Conservation (phyloP, 2,113 vertebrate species). For the Morone saxatilis region DNA sequence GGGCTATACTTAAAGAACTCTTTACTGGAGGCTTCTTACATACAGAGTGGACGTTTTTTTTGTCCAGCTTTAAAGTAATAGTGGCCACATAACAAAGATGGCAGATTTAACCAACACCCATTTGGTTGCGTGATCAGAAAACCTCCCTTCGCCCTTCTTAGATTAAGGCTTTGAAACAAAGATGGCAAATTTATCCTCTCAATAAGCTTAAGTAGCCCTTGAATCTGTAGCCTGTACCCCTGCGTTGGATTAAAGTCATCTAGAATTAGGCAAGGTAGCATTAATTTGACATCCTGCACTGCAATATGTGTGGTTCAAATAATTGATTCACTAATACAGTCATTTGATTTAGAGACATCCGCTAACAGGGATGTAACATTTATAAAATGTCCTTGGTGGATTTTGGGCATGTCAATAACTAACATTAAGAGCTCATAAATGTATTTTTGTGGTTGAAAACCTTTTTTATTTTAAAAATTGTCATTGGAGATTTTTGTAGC, state of each 20-base stretch:
- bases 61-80: not conserved
- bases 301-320: not conserved
- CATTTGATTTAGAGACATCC: not conserved
- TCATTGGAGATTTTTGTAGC: too few relatives aligned
- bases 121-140: constrained; percentile 21
- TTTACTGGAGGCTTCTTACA: not conserved
- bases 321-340: constrained; percentile 1
- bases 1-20: constrained; percentile 1
- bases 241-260: constrained; percentile 66
- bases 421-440: not conserved
- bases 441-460: not conserved
- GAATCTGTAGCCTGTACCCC: constrained; percentile 35
- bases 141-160: constrained; percentile 13
- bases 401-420: not conserved
- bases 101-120: constrained; percentile 32
- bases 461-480: not conserved
- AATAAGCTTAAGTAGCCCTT: constrained; percentile 59
- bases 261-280: constrained; percentile 25
- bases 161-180: constrained; percentile 67
- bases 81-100: not conserved
- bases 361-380: not conserved
- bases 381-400: not conserved
- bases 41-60: not conserved
- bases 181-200: constrained; percentile 58
- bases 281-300: constrained; percentile 16